Conservation (phyloP, 2,113 vertebrate species). For the Lota lota region DNA sequence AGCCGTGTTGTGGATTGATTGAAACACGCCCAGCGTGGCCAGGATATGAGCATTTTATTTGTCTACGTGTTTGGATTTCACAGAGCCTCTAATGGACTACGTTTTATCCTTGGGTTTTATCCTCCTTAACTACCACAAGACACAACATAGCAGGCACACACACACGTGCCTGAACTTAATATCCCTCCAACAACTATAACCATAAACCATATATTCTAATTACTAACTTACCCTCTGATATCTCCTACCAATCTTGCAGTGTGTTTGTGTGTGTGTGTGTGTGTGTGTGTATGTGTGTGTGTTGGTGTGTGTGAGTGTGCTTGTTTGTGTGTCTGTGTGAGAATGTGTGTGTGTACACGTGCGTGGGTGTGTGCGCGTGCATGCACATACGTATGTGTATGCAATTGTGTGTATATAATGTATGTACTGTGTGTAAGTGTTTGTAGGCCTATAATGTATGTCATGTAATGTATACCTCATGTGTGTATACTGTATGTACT, state of each 20-base stretch:
- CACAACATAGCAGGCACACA: too few species aligned
- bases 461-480: too few species aligned
- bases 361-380: not conserved
- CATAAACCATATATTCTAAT: too few species aligned
- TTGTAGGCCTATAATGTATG: not conserved
- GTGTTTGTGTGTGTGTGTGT: not conserved
- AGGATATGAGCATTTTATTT: not conserved
- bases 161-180: too few species aligned
- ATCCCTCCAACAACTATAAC: too few species aligned
- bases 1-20: constrained; percentile 1
- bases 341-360: not conserved
- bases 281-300: not conserved
- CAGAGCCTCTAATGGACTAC: not conserved
- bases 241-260: not conserved
- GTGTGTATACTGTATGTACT: not conserved
- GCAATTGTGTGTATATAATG: not conserved
- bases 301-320: not conserved
- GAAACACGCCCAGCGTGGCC: too few species aligned
- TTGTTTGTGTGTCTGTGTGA: not conserved
- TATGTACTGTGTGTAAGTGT: not conserved
- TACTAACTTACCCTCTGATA: not conserved
- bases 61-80: too few species aligned
- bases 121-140: too few species aligned
- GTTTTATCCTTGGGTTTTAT: constrained; percentile 1
- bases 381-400: not conserved